Conservation (phyloP, 2,797 vertebrate species). For the Rhinophrynus dorsalis region DNA sequence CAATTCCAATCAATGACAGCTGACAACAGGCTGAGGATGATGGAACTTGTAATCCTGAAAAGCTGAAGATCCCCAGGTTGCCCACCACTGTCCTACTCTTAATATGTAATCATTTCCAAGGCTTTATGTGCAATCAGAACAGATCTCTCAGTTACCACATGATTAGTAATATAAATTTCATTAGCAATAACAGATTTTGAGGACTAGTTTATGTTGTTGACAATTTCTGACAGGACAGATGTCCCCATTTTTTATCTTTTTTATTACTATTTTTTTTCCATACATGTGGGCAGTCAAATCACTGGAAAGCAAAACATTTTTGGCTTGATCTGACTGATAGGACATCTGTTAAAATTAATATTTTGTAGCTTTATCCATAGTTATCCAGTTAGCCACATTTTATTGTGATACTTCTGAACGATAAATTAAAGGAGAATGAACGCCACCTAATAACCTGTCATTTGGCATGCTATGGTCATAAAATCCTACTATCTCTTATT, state of each 20-base stretch:
- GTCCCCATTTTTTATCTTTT: background rate
- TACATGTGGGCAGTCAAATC: slow-evolving; percentile 1
- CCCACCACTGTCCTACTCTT: too few relatives aligned
- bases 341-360: slow-evolving; percentile 21
- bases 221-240: slow-evolving; percentile 30
- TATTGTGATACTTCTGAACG: background rate
- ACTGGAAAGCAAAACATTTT: background rate
- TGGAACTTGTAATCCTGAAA: too few relatives aligned
- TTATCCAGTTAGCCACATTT: background rate
- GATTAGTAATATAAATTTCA: background rate
- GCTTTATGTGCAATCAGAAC: too few relatives aligned
- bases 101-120: too few relatives aligned
- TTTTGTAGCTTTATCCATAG: background rate
- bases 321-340: background rate
- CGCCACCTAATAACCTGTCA: too few relatives aligned
- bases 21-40: too few relatives aligned
- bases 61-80: too few relatives aligned
- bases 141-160: background rate
- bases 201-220: slow-evolving; percentile 1
- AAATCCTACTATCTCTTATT: too few relatives aligned
- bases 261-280: background rate
- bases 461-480: too few relatives aligned
- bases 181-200: slow-evolving; percentile 1
- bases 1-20: too few relatives aligned
- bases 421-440: too few relatives aligned